phyloP scores from a whole-genome alignment of 2,797 vertebrate genomes.

The Amphiprion clarkii region DNA sequence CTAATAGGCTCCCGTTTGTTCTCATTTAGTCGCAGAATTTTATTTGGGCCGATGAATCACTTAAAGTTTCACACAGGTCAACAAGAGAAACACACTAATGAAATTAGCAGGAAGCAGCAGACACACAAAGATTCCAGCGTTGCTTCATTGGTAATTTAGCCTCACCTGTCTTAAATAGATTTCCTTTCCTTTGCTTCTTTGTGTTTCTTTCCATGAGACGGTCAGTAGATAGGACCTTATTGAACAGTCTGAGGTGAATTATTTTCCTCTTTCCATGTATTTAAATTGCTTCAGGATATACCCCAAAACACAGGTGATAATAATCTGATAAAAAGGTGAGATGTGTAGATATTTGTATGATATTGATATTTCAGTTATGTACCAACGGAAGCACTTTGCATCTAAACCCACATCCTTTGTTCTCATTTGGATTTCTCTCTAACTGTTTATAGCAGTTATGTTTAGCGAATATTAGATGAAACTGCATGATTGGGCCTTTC shows the following conservation, averaged over 20 bases:
- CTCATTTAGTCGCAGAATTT: slow-evolving; percentile 16
- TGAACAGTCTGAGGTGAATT: not conserved
- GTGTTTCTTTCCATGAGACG: not conserved
- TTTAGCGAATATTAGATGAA: too few species aligned
- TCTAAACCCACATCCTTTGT: too few species aligned
- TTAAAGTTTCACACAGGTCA: slow-evolving; percentile 4
- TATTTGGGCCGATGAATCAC: slow-evolving; percentile 9
- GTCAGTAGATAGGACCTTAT: not conserved
- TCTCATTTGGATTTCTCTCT: too few species aligned
- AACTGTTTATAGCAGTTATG: too few species aligned
- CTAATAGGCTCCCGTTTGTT: slow-evolving; percentile 14
- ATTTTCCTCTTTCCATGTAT: not conserved
- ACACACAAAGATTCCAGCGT: not conserved
- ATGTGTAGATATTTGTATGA: too few species aligned
- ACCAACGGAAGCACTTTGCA: too few species aligned
- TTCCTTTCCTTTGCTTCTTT: not conserved
- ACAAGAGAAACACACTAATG: slow-evolving; percentile 1
- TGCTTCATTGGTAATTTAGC: not conserved
- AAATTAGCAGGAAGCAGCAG: slow-evolving; percentile 12
- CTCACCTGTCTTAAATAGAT: too few species aligned
- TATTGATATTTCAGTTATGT: too few species aligned
- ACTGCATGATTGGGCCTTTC: too few species aligned
- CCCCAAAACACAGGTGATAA: too few species aligned
- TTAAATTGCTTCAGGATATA: not conserved
- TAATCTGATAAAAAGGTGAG: too few species aligned